A percentile compares a stretch with the other conserved stretches of the same genome.
These are phyloP conservation scores for Drosophila fuyamai DNA, from an alignment of 1,140 invertebrate genomes.

Conservation along the genomic window DNA sequence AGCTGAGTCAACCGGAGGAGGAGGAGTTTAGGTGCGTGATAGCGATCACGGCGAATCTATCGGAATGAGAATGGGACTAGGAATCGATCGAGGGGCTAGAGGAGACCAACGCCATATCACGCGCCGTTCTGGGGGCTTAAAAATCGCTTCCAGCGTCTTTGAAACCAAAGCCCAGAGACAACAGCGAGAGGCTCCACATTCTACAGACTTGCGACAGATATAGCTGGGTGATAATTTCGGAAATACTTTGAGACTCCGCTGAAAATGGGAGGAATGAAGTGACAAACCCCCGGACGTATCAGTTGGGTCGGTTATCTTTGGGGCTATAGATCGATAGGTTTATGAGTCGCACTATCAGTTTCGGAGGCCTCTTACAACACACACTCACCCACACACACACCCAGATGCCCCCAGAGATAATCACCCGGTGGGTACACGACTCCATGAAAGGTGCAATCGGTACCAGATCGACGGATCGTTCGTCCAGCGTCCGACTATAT, in stretches of 20 bases:
- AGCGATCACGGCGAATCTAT: slow-evolving; percentile 43
- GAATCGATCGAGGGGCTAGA: neutral
- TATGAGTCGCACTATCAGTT: slow-evolving; percentile 59
- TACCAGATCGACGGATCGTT: slow-evolving; percentile 22
- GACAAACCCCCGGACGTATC: slow-evolving; percentile 18
- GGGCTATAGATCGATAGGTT: slow-evolving; percentile 71
- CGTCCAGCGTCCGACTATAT: slow-evolving; percentile 34
- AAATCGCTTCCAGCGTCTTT: slow-evolving; percentile 82
- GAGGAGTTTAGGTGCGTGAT: slow-evolving; percentile 19
- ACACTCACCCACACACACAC: slow-evolving; percentile 13
- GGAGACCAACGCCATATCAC: slow-evolving; percentile 48
- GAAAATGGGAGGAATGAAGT: slow-evolving; percentile 1
- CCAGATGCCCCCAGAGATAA: slow-evolving; percentile 48
- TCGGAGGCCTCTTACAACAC: slow-evolving; percentile 62
- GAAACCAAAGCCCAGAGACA: slow-evolving; percentile 57
- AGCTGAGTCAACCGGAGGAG: slow-evolving; percentile 33
- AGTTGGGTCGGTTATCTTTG: slow-evolving; percentile 55
- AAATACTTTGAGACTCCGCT: slow-evolving; percentile 29
- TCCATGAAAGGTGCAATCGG: slow-evolving; percentile 34
- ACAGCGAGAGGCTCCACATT: slow-evolving; percentile 21
- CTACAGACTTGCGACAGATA: slow-evolving; percentile 19
- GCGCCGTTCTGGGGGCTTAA: slow-evolving; percentile 65
- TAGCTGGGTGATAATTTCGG: slow-evolving; percentile 27
- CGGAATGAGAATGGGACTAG: neutral
- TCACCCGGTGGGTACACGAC: slow-evolving; percentile 22